These are phyloP conservation scores for Cyprinodon variegatus DNA, from an alignment of 2,113 vertebrate species.

Conservation along the genomic window DNA sequence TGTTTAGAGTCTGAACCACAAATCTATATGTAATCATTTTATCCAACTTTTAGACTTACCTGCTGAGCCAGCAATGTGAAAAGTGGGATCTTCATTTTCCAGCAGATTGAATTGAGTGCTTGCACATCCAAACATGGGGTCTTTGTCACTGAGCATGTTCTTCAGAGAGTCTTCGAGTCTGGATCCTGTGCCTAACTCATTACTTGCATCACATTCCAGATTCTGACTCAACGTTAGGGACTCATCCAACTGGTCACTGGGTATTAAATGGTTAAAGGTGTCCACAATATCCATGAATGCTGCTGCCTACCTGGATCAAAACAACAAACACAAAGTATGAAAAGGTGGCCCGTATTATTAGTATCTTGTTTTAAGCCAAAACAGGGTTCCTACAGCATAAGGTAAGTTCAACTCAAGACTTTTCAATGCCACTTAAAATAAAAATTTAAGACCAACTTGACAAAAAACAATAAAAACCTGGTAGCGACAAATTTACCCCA, in stretches of 20 bases:
- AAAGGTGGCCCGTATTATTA: background rate
- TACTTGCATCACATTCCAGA: slow-evolving; percentile 97
- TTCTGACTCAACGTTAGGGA: slow-evolving; percentile 92
- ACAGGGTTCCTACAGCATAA: too few relatives aligned
- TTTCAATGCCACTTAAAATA: too few relatives aligned
- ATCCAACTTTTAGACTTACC: slow-evolving; percentile 69
- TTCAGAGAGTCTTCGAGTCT: slow-evolving; percentile 94
- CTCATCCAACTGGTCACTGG: slow-evolving; percentile 99
- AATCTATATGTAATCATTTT: slow-evolving; percentile 4
- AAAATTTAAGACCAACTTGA: too few relatives aligned
- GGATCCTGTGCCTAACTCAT: slow-evolving; percentile 91
- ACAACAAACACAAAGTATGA: slow-evolving; percentile 18
- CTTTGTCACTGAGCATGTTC: slow-evolving; percentile 99
- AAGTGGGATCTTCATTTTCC: slow-evolving; percentile 92
- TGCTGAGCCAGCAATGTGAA: slow-evolving; percentile 90
- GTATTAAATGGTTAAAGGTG: slow-evolving; percentile 98
- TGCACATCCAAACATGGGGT: slow-evolving; percentile 99
- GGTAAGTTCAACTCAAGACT: too few relatives aligned
- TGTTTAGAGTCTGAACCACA: background rate
- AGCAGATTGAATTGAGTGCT: slow-evolving; percentile 96
- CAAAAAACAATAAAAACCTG: too few relatives aligned
- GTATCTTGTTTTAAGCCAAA: background rate
- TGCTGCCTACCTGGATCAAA: slow-evolving; percentile 87
- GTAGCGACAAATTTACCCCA: too few relatives aligned
- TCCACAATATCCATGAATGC: slow-evolving; percentile 99